Base-by-base conservation (phyloP, 2,113 vertebrate species). In the Phalacrocorax brasilianus region DNA sequence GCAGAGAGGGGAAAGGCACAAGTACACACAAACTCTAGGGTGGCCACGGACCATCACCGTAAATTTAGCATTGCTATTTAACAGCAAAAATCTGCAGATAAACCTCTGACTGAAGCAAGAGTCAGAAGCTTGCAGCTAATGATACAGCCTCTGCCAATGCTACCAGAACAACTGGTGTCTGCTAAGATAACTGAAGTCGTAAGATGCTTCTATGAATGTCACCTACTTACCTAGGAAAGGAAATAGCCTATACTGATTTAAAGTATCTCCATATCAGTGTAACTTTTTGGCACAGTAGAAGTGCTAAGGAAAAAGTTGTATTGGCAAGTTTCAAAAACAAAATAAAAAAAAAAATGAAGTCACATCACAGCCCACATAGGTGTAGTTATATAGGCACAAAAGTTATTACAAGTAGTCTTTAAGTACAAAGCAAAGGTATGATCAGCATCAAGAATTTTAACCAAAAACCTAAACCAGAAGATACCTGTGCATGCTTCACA, bases 401-500 rank as follows among this genome's bases (percentile, higher is more conserved):
- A 45, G 21, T 38, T 72, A 59, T 20, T 52, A 14, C n/a, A 55
- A 65, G 12, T 8, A 38, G 11, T 30, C 11, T 58, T 33, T 44
- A 76, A 42, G 22, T 52, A 28, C 35, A 90, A 68, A 82, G 33
- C 27, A 76, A 62, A 74, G 22, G 55, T 35, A 22, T 22, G 33
- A 73, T 40, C 62, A 50, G 17, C 33, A 56, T 2, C 17, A 45
- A 77, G 61, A 76, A 73, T 62, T 82, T 72, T 30, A 92, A 49
- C 27, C 19, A 47, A 45, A 85, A 80, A 18, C 19, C 66, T 68
- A 59, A 72, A 85, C 61, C 35, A 92, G 59, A 76, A 72, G 38
- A 27, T 32, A 7, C 1, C 2, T 77, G 45, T 45, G 72, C 40
- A 50, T 0, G 0, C 66, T 55, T 85, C 42, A 58, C 33, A 28